Percentiles rank a stretch among this genome's conserved stretches.
Evolutionary conservation across 2,888 invertebrate species (phyloP).

Genomic region (Drosophila recens): DNA sequence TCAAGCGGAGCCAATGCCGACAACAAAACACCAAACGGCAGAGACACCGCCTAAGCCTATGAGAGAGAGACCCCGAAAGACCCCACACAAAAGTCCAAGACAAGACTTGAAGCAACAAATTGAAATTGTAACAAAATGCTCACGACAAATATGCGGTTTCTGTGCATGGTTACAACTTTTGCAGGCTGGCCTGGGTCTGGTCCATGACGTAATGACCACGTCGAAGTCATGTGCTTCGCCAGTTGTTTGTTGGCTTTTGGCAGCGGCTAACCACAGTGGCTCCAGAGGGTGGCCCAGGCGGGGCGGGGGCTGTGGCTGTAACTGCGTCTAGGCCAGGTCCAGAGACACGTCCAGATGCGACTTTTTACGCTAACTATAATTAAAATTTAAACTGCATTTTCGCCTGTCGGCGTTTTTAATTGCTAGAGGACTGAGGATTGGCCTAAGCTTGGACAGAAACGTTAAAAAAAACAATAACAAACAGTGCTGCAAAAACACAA

Average conservation of each 20-base stretch:
- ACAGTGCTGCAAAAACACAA: constrained; percentile 1
- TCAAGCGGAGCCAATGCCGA: constrained; percentile 68
- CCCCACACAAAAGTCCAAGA: constrained; percentile 45
- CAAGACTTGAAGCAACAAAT: constrained; percentile 70
- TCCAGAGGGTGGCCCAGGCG: not conserved
- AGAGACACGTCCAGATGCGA: constrained; percentile 32
- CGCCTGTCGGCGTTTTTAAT: constrained; percentile 54
- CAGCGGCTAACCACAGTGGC: constrained; percentile 36
- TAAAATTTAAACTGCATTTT: constrained; percentile 56
- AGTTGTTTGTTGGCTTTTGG: constrained; percentile 49
- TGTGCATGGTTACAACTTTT: constrained; percentile 46
- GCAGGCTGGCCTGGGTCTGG: constrained; percentile 16
- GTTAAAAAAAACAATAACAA: constrained; percentile 30
- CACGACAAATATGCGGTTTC: constrained; percentile 78
- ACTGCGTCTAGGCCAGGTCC: constrained; percentile 58
- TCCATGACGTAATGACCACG: constrained; percentile 74
- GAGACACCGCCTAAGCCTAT: constrained; percentile 40
- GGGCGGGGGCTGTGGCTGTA: not conserved
- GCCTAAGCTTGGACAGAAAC: constrained; percentile 21
- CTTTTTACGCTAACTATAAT: constrained; percentile 44
- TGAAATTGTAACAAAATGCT: constrained; percentile 80
- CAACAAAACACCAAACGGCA: constrained; percentile 39
- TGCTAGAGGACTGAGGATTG: constrained; percentile 57
- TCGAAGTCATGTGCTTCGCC: constrained; percentile 68
- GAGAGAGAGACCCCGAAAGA: constrained; percentile 27